Percentiles rank a stretch among this genome's conserved stretches.
These are phyloP conservation scores for Macrotis lagotis DNA, from an alignment of 2,113 vertebrate species.

Conservation along the genomic window DNA sequence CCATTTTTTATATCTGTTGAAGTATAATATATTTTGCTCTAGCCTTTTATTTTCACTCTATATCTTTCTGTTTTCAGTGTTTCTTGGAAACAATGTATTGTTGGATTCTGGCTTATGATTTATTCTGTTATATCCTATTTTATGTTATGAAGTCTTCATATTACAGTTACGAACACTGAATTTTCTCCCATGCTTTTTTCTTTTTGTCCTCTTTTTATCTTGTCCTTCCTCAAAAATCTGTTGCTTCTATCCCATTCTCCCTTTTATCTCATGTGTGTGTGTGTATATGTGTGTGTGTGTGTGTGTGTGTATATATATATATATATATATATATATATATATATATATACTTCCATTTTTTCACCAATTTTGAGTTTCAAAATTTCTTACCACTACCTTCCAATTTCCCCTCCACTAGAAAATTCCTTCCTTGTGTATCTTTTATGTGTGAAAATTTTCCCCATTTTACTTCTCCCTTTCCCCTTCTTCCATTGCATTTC, in stretches of 20 bases:
- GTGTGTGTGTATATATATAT: too few species aligned
- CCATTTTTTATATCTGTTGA: background rate
- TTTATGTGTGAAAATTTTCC: background rate
- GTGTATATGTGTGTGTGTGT: too few species aligned
- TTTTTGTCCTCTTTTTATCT: background rate
- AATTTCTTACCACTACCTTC: background rate
- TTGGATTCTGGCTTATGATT: background rate
- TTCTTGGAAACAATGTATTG: background rate
- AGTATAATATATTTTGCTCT: background rate
- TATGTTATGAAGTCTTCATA: background rate
- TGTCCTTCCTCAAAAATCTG: background rate
- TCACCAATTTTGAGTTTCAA: background rate
- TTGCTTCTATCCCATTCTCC: background rate
- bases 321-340: too few species aligned
- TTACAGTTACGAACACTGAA: background rate
- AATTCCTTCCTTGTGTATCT: background rate
- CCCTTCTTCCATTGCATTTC: background rate
- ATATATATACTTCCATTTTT: background rate
- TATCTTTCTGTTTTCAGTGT: background rate
- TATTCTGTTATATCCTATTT: background rate
- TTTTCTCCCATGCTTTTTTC: background rate
- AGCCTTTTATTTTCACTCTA: background rate
- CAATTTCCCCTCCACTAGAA: background rate
- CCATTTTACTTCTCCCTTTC: background rate
- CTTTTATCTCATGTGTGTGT: too few species aligned